Conservation (phyloP, 2,888 invertebrate genomes). For the Hedychridium roseum region DNA sequence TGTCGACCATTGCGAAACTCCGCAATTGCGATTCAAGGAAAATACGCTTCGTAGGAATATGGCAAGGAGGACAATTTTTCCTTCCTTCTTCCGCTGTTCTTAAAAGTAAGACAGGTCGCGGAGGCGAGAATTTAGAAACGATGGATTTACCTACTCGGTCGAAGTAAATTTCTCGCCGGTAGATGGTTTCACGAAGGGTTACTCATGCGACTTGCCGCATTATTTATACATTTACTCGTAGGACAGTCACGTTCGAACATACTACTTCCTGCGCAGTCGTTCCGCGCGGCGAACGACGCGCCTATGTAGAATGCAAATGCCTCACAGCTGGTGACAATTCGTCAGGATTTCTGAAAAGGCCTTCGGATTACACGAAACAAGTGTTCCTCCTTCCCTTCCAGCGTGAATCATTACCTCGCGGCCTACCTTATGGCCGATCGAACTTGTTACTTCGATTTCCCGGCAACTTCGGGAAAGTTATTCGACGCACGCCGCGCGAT, state of each 20-base stretch:
- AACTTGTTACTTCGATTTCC: neutral
- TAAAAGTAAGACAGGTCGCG: too few relatives aligned
- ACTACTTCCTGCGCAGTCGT: conserved; percentile 51
- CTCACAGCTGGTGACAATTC: conserved; percentile 43
- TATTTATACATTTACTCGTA: conserved; percentile 48
- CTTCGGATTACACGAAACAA: neutral
- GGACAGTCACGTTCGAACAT: conserved; percentile 56
- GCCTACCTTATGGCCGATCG: neutral
- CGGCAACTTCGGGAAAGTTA: neutral
- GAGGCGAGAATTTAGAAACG: too few relatives aligned
- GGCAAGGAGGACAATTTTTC: too few relatives aligned
- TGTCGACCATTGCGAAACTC: too few relatives aligned
- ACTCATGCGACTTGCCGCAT: conserved; percentile 35
- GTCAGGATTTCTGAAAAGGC: conserved; percentile 9
- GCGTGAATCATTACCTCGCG: neutral
- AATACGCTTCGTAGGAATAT: too few relatives aligned
- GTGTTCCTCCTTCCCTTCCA: neutral
- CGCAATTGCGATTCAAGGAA: too few relatives aligned
- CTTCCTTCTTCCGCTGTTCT: too few relatives aligned
- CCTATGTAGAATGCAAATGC: conserved; percentile 53
- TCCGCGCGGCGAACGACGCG: conserved; percentile 41
- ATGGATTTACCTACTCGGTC: too few relatives aligned
- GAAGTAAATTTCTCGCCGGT: too few relatives aligned
- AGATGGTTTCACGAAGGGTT: too few relatives aligned
- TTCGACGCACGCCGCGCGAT: too few relatives aligned